These are phyloP conservation scores for Blomia tropicalis DNA, from an alignment of 2,888 invertebrate species.

Conservation along the genomic window DNA sequence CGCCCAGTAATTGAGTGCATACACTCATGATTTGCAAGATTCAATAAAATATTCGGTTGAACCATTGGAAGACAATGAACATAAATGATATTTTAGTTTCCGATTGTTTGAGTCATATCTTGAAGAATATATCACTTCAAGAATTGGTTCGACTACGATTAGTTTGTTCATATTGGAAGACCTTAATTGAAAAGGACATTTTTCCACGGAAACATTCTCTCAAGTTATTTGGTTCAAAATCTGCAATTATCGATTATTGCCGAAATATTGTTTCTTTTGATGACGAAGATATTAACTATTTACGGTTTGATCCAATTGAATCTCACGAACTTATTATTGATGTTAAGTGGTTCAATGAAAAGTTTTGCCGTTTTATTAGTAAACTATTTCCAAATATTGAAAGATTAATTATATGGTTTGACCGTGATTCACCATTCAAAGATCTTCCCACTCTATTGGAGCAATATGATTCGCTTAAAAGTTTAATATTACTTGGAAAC, in stretches of 20 bases:
- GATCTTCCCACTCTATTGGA: neutral
- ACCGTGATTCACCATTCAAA: neutral
- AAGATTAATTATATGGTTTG: neutral
- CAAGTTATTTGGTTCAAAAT: neutral
- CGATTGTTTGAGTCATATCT: neutral
- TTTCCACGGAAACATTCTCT: neutral
- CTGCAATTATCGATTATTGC: neutral
- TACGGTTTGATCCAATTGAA: neutral
- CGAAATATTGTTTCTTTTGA: neutral
- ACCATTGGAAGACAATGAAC: too few relatives aligned
- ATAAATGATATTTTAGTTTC: neutral
- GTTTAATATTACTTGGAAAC: neutral
- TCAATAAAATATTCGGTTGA: too few relatives aligned
- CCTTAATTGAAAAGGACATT: neutral
- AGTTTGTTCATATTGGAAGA: neutral
- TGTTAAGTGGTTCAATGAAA: neutral
- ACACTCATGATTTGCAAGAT: too few relatives aligned
- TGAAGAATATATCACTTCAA: neutral
- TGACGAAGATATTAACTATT: neutral
- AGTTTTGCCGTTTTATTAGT: neutral
- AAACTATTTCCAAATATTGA: neutral
- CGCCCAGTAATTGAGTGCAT: too few relatives aligned
- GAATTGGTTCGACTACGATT: neutral
- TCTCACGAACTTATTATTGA: neutral
- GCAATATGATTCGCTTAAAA: neutral